phyloP scores from a whole-genome alignment of 2,888 invertebrate species.

The Monopis laevigella region DNA sequence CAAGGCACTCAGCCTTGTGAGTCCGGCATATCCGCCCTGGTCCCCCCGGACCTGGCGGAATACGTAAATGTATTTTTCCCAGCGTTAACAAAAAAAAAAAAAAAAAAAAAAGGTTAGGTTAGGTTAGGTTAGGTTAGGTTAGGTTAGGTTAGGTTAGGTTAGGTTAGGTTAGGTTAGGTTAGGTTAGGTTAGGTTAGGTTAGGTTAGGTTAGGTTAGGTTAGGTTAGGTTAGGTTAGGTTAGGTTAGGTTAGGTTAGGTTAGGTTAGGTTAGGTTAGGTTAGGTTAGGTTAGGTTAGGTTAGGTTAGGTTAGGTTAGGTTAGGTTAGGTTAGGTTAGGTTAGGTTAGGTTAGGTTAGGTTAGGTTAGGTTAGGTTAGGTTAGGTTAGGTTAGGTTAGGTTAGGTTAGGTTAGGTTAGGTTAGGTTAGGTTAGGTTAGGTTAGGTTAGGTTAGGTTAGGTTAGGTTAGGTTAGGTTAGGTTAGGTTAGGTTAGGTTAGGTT shows the following conservation, averaged over 20 bases:
- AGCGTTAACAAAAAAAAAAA: no score
- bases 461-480: background rate
- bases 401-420: background rate
- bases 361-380: background rate
- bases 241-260: conserved; percentile 14
- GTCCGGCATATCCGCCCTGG: no score
- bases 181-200: conserved; percentile 11
- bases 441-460: background rate
- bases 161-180: conserved; percentile 14
- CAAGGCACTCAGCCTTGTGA: no score
- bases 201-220: conserved; percentile 13
- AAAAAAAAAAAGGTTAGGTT: conserved; percentile 15
- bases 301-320: background rate
- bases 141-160: conserved; percentile 21
- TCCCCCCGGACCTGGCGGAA: no score
- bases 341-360: background rate
- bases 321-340: background rate
- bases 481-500: background rate
- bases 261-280: conserved; percentile 12
- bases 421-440: background rate
- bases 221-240: conserved; percentile 14
- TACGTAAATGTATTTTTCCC: no score
- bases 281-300: conserved; percentile 11
- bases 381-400: background rate
- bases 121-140: conserved; percentile 22